Evolutionary conservation across 2,888 invertebrate species (phyloP).

Genomic region (Scrobipalpa atriplicella): DNA sequence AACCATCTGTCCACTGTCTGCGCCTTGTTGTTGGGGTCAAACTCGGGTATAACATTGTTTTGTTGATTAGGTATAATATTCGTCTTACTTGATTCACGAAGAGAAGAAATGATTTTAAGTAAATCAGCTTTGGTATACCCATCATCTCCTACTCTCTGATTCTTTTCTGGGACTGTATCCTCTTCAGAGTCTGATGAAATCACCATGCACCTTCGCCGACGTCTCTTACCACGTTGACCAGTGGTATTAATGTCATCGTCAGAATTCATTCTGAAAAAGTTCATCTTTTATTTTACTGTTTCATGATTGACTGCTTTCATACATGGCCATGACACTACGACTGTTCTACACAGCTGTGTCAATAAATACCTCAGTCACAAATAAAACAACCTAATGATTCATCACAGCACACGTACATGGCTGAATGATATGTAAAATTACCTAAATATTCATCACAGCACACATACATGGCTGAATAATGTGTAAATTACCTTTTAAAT

Average conservation of each 20-base stretch:
- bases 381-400: too few species aligned
- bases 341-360: too few species aligned
- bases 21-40: constrained; percentile 37
- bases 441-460: too few species aligned
- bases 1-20: constrained; percentile 38
- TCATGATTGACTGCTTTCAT: too few species aligned
- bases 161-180: not conserved
- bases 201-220: not conserved
- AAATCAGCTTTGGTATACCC: not conserved
- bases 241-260: not conserved
- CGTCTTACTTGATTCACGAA: constrained; percentile 3
- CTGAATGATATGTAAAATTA: too few species aligned
- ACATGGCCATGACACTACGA: too few species aligned
- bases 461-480: too few species aligned
- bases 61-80: constrained; percentile 25
- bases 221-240: not conserved
- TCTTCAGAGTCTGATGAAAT: constrained; percentile 13
- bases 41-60: constrained; percentile 37
- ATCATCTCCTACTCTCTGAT: not conserved
- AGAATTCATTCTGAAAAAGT: constrained; percentile 4
- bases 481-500: too few species aligned
- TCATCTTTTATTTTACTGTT: not conserved
- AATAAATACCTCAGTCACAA: too few species aligned
- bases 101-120: not conserved
- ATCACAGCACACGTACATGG: too few species aligned